Conservation (phyloP, 2,797 vertebrate species). For the Atherinosoma microstoma region DNA sequence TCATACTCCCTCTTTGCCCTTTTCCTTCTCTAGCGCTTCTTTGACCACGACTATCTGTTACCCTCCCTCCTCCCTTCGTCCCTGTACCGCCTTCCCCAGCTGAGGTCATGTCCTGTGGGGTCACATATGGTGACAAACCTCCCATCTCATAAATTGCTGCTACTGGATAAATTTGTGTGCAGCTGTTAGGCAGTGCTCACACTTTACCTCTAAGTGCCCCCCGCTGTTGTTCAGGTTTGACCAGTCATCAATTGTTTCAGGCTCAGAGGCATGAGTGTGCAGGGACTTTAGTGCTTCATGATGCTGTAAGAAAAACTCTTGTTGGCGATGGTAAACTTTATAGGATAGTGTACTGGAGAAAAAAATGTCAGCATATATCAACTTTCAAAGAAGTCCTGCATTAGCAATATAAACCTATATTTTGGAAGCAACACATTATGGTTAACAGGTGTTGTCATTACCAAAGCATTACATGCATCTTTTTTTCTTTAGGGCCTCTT, state of each 20-base stretch:
- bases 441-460: no score
- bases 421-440: not conserved
- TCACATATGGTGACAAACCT: constrained; percentile 57
- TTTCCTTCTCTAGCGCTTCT: not conserved
- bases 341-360: no score
- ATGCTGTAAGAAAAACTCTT: not conserved
- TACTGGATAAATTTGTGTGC: constrained; percentile 75
- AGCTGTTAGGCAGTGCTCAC: constrained; percentile 72
- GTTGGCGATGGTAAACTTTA: not conserved
- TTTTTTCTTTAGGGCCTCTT: not conserved
- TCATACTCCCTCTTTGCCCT: constrained; percentile 1
- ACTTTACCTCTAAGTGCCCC: constrained; percentile 77
- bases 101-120: constrained; percentile 33
- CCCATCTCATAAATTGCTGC: constrained; percentile 65
- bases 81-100: constrained; percentile 18
- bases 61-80: not conserved
- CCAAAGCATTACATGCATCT: not conserved
- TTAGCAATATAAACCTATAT: not conserved
- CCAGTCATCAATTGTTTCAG: constrained; percentile 62
- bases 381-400: not conserved
- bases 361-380: no score
- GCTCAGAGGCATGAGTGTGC: constrained; percentile 35
- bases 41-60: constrained; percentile 9
- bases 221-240: constrained; percentile 49
- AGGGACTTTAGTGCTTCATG: constrained; percentile 12